A percentile compares a stretch with the other conserved stretches of the same genome.
Evolutionary conservation across 2,113 vertebrate genomes (phyloP).

Genomic region (Sterrhoptilus dennistouni): DNA sequence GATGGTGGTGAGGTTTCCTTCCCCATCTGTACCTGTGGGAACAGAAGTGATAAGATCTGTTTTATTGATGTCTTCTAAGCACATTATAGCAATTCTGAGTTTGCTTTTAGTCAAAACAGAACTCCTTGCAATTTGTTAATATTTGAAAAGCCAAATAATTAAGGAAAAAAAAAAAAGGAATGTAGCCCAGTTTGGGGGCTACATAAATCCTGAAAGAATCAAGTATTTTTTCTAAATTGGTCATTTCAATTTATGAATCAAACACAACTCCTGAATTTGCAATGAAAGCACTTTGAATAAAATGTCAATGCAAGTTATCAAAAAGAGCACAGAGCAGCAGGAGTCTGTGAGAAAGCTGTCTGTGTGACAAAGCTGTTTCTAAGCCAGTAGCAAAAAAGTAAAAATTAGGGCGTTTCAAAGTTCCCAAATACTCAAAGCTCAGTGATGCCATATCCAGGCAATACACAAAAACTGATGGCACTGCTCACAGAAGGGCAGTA

Average conservation of each 20-base stretch:
- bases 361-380: neutral
- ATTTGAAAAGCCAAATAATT: neutral
- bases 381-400: neutral
- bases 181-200: neutral
- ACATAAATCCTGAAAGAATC: neutral
- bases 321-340: neutral
- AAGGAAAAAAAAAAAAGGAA: neutral
- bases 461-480: fast-evolving
- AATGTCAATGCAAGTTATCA: fast-evolving
- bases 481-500: neutral
- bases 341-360: neutral
- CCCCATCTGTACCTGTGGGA: neutral
- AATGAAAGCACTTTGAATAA: neutral
- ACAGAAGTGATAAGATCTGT: neutral
- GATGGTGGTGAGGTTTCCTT: neutral
- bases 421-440: neutral
- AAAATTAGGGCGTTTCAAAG: neutral
- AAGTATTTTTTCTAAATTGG: neutral
- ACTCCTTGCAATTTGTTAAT: neutral
- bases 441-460: fast-evolving
- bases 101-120: neutral
- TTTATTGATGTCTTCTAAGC: neutral
- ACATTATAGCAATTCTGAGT: neutral
- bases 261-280: neutral
- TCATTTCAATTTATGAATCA: neutral